A percentile compares a stretch with the other conserved stretches of the same genome.
phyloP scores from a whole-genome alignment of 2,797 vertebrate genomes.

The Balearica regulorum region DNA sequence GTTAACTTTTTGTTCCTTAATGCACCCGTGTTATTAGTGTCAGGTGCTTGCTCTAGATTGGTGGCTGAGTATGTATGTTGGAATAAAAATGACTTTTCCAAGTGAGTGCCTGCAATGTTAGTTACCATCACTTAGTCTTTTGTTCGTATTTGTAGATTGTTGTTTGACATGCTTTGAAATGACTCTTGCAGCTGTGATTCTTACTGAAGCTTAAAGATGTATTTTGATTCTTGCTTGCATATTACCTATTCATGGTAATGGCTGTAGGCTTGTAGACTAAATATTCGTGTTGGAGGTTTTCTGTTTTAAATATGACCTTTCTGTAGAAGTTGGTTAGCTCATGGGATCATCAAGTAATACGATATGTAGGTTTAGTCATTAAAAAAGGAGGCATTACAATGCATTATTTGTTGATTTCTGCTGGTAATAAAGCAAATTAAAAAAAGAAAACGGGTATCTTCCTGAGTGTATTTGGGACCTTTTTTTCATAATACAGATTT shows the following conservation, averaged over 20 bases:
- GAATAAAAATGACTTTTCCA: not conserved
- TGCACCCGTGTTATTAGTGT: fast-evolving
- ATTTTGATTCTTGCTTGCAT: not conserved
- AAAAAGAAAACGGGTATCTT: not conserved
- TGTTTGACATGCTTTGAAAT: not conserved
- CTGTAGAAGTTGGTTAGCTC: not conserved
- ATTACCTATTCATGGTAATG: not conserved
- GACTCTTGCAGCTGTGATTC: not conserved
- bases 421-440: not conserved
- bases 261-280: not conserved
- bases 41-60: not conserved
- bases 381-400: not conserved
- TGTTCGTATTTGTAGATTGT: not conserved
- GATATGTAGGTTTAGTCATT: not conserved
- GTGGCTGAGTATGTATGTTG: not conserved
- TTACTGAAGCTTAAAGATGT: not conserved
- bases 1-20: not conserved
- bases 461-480: not conserved
- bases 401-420: not conserved
- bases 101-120: not conserved
- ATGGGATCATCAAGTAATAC: not conserved
- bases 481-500: not conserved
- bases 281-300: not conserved
- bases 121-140: not conserved
- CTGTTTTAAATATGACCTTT: not conserved